phyloP scores from a whole-genome alignment of 1,140 invertebrate genomes.

The Zeugodacus cucurbitae region DNA sequence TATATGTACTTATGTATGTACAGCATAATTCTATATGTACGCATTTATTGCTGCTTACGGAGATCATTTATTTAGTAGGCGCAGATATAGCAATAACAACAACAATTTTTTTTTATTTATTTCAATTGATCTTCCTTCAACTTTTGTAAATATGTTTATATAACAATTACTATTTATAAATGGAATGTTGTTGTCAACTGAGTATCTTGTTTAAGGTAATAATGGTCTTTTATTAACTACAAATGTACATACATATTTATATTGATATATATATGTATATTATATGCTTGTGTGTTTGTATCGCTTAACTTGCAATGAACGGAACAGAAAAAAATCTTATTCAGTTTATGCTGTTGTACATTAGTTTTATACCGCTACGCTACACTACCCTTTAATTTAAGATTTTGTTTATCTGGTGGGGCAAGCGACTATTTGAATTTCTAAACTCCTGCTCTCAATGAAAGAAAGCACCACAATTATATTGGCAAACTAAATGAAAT shows the following conservation, averaged over 20 bases:
- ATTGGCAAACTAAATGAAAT: constrained; percentile 29
- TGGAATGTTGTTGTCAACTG: constrained; percentile 29
- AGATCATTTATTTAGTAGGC: constrained; percentile 5
- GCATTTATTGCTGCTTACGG: neutral
- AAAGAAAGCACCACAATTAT: neutral
- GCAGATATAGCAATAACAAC: constrained; percentile 10
- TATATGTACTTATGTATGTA: neutral
- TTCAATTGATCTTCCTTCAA: constrained; percentile 5
- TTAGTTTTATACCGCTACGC: neutral
- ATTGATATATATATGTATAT: neutral
- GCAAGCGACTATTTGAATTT: constrained; percentile 35
- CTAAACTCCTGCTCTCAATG: neutral
- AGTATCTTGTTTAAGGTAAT: constrained; percentile 11
- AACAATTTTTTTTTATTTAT: neutral
- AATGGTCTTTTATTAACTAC: neutral
- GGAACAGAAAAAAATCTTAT: neutral
- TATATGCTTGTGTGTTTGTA: neutral
- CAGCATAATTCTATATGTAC: neutral
- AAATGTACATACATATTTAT: neutral
- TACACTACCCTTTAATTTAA: neutral
- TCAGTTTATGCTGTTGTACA: neutral
- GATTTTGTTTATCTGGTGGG: constrained; percentile 6
- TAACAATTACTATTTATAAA: constrained; percentile 18
- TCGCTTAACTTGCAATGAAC: neutral
- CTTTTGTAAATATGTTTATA: constrained; percentile 16